phyloP scores from a whole-genome alignment of 2,797 vertebrate species.

The Betta splendens region DNA sequence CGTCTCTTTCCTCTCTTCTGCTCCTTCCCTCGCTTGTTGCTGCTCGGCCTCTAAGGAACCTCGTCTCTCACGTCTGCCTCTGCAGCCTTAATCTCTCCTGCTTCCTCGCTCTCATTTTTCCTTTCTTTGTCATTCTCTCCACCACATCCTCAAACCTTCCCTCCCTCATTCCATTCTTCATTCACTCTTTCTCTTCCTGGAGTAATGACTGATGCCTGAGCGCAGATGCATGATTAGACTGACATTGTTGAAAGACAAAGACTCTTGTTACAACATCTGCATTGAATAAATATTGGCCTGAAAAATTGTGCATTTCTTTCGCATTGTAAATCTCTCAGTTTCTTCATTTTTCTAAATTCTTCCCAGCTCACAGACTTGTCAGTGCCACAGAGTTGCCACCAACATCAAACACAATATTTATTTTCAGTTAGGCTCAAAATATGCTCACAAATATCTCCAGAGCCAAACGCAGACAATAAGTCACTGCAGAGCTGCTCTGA shows the following conservation, averaged over 20 bases:
- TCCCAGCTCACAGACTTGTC: conserved; percentile 35
- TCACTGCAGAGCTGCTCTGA: conserved; percentile 32
- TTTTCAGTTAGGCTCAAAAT: conserved; percentile 46
- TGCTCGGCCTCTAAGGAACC: conserved; percentile 42
- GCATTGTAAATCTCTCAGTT: conserved; percentile 37
- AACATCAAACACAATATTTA: conserved; percentile 47
- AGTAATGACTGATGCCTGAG: conserved; percentile 66
- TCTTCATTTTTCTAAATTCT: conserved; percentile 36
- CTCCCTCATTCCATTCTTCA: conserved; percentile 56
- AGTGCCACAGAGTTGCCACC: conserved; percentile 36
- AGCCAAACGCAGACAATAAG: conserved; percentile 19
- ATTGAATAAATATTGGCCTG: conserved; percentile 72
- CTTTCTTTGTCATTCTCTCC: conserved; percentile 70
- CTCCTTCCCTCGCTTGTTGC: conserved; percentile 49
- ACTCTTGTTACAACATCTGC: conserved; percentile 66
- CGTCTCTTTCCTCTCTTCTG: conserved; percentile 50
- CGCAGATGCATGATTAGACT: conserved; percentile 66
- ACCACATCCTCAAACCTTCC: conserved; percentile 63
- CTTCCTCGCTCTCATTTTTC: conserved; percentile 63
- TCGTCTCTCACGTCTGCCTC: conserved; percentile 41
- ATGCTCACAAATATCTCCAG: conserved; percentile 39
- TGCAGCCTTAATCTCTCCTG: conserved; percentile 62
- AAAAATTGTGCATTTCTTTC: conserved; percentile 53
- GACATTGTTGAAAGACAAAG: conserved; percentile 67
- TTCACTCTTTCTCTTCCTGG: conserved; percentile 19